Evolutionary conservation across 2,888 invertebrate species (phyloP).

Genomic region (Acronicta aceris): DNA sequence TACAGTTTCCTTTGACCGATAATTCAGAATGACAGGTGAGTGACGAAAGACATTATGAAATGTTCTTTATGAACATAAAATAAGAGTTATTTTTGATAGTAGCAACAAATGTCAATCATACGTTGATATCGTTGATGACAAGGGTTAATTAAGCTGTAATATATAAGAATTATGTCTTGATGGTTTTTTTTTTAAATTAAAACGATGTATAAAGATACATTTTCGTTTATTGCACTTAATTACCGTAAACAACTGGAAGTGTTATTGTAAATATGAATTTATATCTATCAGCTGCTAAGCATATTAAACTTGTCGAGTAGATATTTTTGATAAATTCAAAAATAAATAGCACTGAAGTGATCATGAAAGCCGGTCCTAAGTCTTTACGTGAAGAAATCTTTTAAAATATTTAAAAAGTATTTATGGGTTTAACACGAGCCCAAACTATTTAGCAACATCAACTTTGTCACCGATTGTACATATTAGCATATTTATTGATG

Average conservation of each 20-base stretch:
- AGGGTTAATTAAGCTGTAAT: conserved; percentile 48
- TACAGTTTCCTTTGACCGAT: conserved; percentile 22
- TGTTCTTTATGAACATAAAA: conserved; percentile 9
- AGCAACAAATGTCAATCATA: conserved; percentile 49
- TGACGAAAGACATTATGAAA: conserved; percentile 28
- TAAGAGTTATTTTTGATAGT: conserved; percentile 25
- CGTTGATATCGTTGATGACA: conserved; percentile 49
- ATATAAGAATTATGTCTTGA: conserved; percentile 44
- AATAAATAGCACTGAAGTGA: too few species aligned
- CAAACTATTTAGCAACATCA: neutral
- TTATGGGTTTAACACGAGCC: too few species aligned
- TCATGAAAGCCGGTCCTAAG: too few species aligned
- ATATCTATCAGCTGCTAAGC: conserved; percentile 17
- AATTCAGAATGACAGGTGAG: conserved; percentile 55
- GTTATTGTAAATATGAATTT: neutral
- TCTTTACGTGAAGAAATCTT: neutral
- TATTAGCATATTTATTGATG: conserved; percentile 9
- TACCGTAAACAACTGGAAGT: conserved; percentile 22
- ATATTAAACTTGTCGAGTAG: too few species aligned
- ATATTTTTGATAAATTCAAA: too few species aligned
- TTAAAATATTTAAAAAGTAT: neutral
- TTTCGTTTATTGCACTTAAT: conserved; percentile 24
- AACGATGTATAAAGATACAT: conserved; percentile 3
- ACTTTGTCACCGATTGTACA: neutral
- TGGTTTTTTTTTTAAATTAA: conserved; percentile 37